Evolutionary conservation across 2,888 invertebrate species (phyloP), one percentile per base, ranked within the genome.

Genomic region (Drosophila borborema): DNA sequence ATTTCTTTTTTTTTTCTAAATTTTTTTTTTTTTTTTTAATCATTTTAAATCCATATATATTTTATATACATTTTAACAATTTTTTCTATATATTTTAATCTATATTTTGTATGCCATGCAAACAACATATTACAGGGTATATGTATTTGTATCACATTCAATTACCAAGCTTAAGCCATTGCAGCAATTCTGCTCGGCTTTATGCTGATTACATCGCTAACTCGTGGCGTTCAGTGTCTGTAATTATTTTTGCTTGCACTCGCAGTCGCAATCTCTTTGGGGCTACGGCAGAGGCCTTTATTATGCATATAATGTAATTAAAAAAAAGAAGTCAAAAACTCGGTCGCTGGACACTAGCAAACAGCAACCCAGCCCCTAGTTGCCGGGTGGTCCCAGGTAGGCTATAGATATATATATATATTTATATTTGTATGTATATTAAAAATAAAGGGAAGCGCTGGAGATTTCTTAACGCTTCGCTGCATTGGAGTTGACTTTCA

Each of bases 271-370:
- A 65, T 46, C 78, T 77, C 77, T 60, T 59, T 79, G 75, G 67
- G 58, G 40, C 51, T n/a, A 54, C 49, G 45, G 36, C 38, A 10
- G 56, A 80, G 72, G 56, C 60, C 82, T 81, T 83, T 90, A 89
- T 83, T 87, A 89, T 87, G 83, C 80, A 89, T 73, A 81, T 84
- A 89, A 89, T 89, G 86, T 89, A 83, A 83, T 83, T 87, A 89
- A 87, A 89, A 86, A 86, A 81, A 78, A 69, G 46, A 64, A 61
- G 64, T 53, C 68, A 34, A 53, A 20, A 55, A 59, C 48, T 43
- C 12, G 20, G 49, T 43, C 45, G 36, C 49, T 41, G 74, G 73
- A 59, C 77, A 61, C 56, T 56, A 43, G 65, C 38, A 20, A 49
- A 4, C n/a, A n/a, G n/a, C 10, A n/a, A 49, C 54, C 31, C 43